Percentiles rank a stretch among this genome's conserved stretches.
Conservation (phyloP, 1,140 invertebrate species). For the Heliothis subflexa region DNA sequence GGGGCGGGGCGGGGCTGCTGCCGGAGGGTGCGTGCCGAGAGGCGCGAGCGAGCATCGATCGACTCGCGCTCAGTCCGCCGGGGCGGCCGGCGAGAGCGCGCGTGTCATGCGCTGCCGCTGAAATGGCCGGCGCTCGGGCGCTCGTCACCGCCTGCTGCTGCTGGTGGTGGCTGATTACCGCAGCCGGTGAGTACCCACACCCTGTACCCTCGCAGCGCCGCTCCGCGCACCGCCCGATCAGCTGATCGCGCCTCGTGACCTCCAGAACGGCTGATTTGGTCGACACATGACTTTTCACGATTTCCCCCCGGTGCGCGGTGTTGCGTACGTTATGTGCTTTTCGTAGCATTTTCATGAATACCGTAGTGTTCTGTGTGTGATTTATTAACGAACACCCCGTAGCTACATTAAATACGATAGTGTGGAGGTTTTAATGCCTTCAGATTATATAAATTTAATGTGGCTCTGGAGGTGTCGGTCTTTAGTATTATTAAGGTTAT, state of each 20-base stretch:
- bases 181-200: slow-evolving; percentile 81
- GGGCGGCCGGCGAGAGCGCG: slow-evolving; percentile 84
- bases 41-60: slow-evolving; percentile 81
- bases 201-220: neutral
- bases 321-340: slow-evolving; percentile 59
- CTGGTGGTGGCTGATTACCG: slow-evolving; percentile 84
- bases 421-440: slow-evolving; percentile 41
- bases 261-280: slow-evolving; percentile 45
- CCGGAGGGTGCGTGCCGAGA: slow-evolving; percentile 71
- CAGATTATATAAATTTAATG: slow-evolving; percentile 57
- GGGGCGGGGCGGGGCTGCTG: slow-evolving; percentile 55
- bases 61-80: slow-evolving; percentile 83
- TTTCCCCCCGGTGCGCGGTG: slow-evolving; percentile 51
- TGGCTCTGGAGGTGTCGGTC: slow-evolving; percentile 16
- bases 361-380: slow-evolving; percentile 54
- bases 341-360: slow-evolving; percentile 60
- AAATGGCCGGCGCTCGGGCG: slow-evolving; percentile 85
- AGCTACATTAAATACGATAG: neutral
- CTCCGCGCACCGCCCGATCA: slow-evolving; percentile 53
- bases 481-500: slow-evolving; percentile 14
- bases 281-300: slow-evolving; percentile 60
- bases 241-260: slow-evolving; percentile 59
- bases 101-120: slow-evolving; percentile 84
- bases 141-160: slow-evolving; percentile 83
- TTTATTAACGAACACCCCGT: slow-evolving; percentile 14